Percentiles rank a stretch among this genome's conserved stretches.
Conservation (phyloP, 2,113 vertebrate species). For the Siphamia tubifer region DNA sequence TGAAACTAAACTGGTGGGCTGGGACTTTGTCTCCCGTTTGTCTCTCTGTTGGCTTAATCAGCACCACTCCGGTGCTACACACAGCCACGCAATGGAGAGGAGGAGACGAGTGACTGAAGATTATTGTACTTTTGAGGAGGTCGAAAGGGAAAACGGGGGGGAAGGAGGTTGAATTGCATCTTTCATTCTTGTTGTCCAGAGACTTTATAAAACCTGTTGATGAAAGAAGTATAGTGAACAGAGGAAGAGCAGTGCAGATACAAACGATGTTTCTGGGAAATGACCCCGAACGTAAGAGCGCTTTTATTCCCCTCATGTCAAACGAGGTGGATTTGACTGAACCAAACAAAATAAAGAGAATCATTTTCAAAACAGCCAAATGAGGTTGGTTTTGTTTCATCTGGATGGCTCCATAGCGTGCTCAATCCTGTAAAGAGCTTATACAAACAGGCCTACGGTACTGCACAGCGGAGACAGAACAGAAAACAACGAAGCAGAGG, state of each 20-base stretch:
- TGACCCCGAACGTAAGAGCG: constrained; percentile 55
- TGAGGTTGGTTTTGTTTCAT: constrained; percentile 75
- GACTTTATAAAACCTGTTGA: constrained; percentile 70
- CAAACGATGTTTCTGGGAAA: constrained; percentile 69
- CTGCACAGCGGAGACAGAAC: constrained; percentile 63
- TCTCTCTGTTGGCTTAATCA: constrained; percentile 79
- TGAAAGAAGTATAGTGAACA: constrained; percentile 61
- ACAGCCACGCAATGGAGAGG: constrained; percentile 69
- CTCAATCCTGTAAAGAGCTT: constrained; percentile 74
- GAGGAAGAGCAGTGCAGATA: constrained; percentile 65
- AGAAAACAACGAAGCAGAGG: constrained; percentile 68
- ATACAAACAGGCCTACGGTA: constrained; percentile 65
- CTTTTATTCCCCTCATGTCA: constrained; percentile 63
- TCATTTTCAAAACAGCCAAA: constrained; percentile 72
- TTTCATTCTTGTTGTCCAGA: constrained; percentile 72
- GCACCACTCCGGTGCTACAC: constrained; percentile 67
- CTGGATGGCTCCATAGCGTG: constrained; percentile 58
- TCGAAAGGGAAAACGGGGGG: constrained; percentile 60
- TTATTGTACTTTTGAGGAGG: constrained; percentile 76
- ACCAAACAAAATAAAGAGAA: constrained; percentile 74
- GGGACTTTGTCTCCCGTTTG: constrained; percentile 77
- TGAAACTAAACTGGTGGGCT: constrained; percentile 79
- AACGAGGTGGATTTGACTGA: constrained; percentile 66
- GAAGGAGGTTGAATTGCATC: constrained; percentile 70
- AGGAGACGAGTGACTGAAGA: constrained; percentile 71